A percentile compares a stretch with the other conserved stretches of the same genome.
Evolutionary conservation across 2,113 vertebrate species (phyloP).

Genomic region (Hemichromis elongatus): DNA sequence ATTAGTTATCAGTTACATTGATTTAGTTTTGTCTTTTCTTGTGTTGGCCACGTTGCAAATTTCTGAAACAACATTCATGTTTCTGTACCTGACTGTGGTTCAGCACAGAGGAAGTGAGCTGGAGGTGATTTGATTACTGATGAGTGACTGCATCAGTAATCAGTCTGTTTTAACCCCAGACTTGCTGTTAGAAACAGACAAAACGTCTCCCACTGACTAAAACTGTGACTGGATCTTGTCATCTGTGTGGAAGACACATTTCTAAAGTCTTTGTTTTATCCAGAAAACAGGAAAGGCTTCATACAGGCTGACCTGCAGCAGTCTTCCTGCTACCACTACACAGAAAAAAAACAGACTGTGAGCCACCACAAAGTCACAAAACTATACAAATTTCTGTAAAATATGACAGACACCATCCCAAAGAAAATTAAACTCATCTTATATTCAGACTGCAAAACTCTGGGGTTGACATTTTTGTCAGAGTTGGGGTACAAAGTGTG

Average conservation of each 20-base stretch:
- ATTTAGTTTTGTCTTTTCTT: neutral
- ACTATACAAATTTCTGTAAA: accelerated
- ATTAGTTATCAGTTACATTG: neutral
- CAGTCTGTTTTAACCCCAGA: neutral
- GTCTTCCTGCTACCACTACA: neutral
- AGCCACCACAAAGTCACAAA: accelerated
- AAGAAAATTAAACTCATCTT: neutral
- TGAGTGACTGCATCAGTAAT: neutral
- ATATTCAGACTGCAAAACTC: neutral
- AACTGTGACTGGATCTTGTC: neutral
- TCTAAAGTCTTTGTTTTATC: accelerated
- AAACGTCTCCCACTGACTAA: too few relatives aligned
- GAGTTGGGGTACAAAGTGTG: accelerated
- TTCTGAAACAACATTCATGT: accelerated
- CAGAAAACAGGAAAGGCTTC: neutral
- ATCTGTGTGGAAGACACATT: neutral
- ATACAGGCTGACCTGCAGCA: neutral
- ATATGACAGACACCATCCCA: accelerated
- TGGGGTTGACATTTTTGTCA: neutral
- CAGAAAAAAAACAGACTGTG: accelerated
- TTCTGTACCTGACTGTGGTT: accelerated
- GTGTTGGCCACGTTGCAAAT: neutral
- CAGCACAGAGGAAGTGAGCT: neutral
- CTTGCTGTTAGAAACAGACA: neutral
- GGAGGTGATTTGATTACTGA: neutral